phyloP scores from a whole-genome alignment of 2,797 vertebrate genomes.

The Buphagus erythrorhynchus region DNA sequence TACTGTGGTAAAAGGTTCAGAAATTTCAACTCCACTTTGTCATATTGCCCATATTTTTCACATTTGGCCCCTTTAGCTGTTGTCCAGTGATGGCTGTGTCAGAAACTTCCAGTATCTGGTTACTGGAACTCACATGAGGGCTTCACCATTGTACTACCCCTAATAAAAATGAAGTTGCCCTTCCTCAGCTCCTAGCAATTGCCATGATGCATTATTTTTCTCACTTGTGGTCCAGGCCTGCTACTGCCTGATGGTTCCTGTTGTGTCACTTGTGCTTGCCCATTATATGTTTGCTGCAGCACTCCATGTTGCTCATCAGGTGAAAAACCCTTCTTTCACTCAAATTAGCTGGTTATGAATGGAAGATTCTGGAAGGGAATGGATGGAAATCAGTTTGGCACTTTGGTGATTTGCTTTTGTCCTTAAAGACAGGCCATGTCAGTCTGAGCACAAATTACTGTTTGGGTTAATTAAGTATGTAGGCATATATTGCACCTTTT shows the following conservation, averaged over 20 bases:
- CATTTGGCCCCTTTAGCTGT: not conserved
- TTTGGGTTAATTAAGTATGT: not conserved
- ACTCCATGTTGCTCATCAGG: fast-evolving
- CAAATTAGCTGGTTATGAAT: not conserved
- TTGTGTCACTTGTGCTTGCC: not conserved
- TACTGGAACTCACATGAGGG: not conserved
- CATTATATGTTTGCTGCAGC: not conserved
- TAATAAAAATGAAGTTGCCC: not conserved
- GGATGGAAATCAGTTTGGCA: not conserved
- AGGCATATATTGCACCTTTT: not conserved
- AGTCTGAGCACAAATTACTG: not conserved
- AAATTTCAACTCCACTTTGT: not conserved
- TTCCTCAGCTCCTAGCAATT: not conserved
- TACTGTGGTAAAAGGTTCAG: not conserved
- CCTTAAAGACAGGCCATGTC: not conserved
- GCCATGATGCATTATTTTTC: fast-evolving
- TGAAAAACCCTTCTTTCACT: not conserved
- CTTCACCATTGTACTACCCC: fast-evolving
- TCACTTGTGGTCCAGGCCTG: not conserved
- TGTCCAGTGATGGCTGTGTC: not conserved
- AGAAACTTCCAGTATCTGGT: not conserved
- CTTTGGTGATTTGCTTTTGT: not conserved
- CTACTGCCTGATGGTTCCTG: not conserved
- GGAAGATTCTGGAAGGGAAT: not conserved
- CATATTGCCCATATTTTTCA: not conserved